These are phyloP conservation scores for Ditylenchus weischeri DNA, from an alignment of 2,888 invertebrate genomes.

Conservation along the genomic window DNA sequence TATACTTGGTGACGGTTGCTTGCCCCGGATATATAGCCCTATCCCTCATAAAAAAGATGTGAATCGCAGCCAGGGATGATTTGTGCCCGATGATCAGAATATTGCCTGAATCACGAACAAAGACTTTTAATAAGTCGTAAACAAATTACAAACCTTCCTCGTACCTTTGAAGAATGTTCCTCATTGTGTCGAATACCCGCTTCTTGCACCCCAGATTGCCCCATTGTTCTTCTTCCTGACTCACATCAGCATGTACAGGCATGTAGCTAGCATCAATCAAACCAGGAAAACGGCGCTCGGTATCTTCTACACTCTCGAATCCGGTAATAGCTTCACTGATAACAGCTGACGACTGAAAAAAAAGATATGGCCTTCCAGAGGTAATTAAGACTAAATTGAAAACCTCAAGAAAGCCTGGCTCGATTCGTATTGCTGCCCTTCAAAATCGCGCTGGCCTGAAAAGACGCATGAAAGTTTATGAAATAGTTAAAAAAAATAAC, in stretches of 20 bases:
- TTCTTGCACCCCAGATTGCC: not conserved
- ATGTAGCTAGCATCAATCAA: not conserved
- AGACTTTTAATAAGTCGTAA: no score
- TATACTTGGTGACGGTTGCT: constrained; percentile 2
- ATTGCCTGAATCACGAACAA: no score
- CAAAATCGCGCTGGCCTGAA: no score
- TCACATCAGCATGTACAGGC: not conserved
- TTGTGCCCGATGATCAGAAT: constrained; percentile 5
- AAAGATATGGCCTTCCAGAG: not conserved
- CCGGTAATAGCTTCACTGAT: constrained; percentile 67
- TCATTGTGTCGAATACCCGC: not conserved
- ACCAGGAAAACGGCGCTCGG: constrained; percentile 1
- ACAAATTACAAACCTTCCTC: no score
- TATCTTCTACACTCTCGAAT: not conserved
- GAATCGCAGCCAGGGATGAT: constrained; percentile 3
- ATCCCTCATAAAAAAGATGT: not conserved
- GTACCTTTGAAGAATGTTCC: not conserved
- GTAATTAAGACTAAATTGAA: constrained; percentile 56
- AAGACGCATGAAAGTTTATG: no score
- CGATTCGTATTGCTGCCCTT: not conserved
- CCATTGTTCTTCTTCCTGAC: not conserved
- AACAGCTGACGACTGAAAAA: no score
- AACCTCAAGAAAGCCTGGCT: constrained; percentile 1
- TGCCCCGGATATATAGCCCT: not conserved
- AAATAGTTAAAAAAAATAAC: constrained; percentile 35